These are phyloP conservation scores for Echinarachnius parma DNA, from an alignment of 53 echinoderm and acorn worm species.

Conservation along the genomic window DNA sequence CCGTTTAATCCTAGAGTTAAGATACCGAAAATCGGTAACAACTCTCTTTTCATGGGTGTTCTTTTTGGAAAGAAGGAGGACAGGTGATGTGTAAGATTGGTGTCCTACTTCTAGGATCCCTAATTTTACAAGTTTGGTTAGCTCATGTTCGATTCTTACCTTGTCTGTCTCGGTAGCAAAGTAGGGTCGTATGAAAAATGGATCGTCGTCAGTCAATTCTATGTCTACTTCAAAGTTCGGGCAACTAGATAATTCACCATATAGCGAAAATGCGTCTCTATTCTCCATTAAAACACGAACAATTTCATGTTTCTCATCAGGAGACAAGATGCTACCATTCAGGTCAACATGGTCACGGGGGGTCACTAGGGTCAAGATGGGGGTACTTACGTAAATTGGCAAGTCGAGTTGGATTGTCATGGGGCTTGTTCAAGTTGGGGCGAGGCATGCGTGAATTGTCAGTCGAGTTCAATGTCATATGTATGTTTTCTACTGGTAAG, in stretches of 20 bases:
- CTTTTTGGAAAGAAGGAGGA: conserved; percentile 48
- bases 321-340: conserved; percentile 13
- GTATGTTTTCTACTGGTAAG: neutral
- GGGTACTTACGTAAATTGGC: conserved; percentile 5
- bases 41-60: conserved; percentile 47
- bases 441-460: neutral
- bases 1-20: conserved; percentile 41
- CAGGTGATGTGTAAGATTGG: conserved; percentile 57
- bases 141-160: conserved; percentile 17
- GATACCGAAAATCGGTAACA: conserved; percentile 55
- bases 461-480: neutral
- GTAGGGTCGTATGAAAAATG: conserved; percentile 53
- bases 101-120: conserved; percentile 48
- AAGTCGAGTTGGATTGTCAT: conserved; percentile 8
- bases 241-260: conserved; percentile 48
- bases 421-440: neutral
- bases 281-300: conserved; percentile 13
- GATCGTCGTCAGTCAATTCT: conserved; percentile 36
- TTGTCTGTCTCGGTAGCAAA: conserved; percentile 42
- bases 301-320: conserved; percentile 8
- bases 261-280: conserved; percentile 50
- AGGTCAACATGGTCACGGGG: conserved; percentile 26
- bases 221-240: conserved; percentile 50
- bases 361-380: conserved; percentile 18
- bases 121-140: conserved; percentile 50